Percentiles rank a stretch among this genome's conserved stretches.
Evolutionary conservation across 2,113 vertebrate species (phyloP).

Genomic region (Ammodytes dubius): DNA sequence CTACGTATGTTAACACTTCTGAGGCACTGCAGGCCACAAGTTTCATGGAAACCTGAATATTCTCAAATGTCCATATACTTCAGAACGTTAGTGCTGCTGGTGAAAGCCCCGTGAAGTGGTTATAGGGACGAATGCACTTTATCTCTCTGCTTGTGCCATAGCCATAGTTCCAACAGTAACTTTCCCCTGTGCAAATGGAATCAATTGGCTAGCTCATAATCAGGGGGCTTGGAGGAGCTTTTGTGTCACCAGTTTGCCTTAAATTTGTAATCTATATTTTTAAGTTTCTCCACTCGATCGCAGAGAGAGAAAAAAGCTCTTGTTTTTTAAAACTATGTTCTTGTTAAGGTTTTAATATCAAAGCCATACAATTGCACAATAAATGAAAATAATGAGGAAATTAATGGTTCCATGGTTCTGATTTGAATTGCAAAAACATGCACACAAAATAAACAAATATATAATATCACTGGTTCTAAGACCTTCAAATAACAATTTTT

Average conservation of each 20-base stretch:
- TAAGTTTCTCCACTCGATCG: not conserved
- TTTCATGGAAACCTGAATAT: not conserved
- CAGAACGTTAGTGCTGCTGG: not conserved
- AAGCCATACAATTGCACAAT: not conserved
- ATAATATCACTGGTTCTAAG: too few relatives aligned
- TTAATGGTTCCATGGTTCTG: not conserved
- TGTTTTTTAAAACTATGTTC: not conserved
- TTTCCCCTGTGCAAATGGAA: not conserved
- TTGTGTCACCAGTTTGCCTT: not conserved
- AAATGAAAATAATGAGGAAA: not conserved
- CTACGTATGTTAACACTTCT: conserved; percentile 13
- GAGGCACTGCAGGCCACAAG: not conserved
- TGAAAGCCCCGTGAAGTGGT: not conserved
- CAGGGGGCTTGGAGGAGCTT: too few relatives aligned
- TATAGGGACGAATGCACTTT: not conserved
- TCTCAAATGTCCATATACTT: not conserved
- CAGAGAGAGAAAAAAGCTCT: not conserved
- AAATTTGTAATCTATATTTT: not conserved
- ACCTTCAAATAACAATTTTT: too few relatives aligned
- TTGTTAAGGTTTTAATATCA: not conserved
- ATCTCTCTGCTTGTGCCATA: not conserved
- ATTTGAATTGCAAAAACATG: not conserved
- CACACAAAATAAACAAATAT: not conserved
- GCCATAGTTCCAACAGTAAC: not conserved
- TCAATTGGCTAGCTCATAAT: not conserved